These are phyloP conservation scores for Notiomystis cincta DNA, from an alignment of 2,113 vertebrate genomes.

Conservation along the genomic window DNA sequence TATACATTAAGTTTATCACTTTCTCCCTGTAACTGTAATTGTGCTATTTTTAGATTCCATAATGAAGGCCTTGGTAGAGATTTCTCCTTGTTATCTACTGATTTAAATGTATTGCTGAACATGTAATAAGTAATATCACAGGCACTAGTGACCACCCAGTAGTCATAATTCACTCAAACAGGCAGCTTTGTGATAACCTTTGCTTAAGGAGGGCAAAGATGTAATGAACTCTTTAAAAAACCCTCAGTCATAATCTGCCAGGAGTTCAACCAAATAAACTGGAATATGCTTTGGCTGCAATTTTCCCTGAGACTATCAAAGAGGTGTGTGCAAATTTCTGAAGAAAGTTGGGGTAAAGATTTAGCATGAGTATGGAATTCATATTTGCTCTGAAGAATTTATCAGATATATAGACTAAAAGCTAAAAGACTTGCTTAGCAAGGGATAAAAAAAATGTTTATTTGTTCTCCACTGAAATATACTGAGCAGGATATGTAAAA, in stretches of 20 bases:
- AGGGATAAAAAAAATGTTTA: neutral
- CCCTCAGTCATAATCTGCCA: neutral
- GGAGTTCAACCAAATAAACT: neutral
- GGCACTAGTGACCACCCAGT: neutral
- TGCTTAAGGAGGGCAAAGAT: neutral
- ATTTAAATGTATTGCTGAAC: neutral
- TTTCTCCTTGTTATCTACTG: neutral
- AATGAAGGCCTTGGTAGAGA: neutral
- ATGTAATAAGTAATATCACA: neutral
- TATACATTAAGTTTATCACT: neutral
- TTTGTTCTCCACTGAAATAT: neutral
- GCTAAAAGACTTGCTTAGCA: neutral
- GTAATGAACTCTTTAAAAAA: neutral
- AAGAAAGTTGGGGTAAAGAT: neutral
- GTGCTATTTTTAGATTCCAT: neutral
- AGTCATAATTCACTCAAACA: neutral
- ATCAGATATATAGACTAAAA: neutral
- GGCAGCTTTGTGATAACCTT: constrained; percentile 21
- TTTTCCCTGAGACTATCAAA: neutral
- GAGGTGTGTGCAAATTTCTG: neutral
- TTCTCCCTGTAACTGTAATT: neutral
- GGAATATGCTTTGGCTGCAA: neutral
- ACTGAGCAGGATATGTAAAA: neutral
- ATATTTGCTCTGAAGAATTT: neutral
- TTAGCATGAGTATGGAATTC: neutral